A percentile compares a stretch with the other conserved stretches of the same genome.
These are phyloP conservation scores for Pangasius mekongensis DNA, from an alignment of 2,797 vertebrate genomes.

Conservation along the genomic window DNA sequence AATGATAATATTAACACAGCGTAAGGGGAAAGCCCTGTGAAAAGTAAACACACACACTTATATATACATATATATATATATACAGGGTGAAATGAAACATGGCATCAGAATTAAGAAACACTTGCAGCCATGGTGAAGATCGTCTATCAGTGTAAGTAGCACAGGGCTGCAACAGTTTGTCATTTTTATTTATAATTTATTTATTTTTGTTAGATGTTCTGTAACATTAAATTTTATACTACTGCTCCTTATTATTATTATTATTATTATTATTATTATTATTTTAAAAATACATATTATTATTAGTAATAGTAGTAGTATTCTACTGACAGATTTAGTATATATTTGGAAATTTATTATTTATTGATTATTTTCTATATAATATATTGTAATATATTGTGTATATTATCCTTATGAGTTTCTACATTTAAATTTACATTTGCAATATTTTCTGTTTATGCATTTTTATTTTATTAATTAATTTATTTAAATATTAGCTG, in stretches of 20 bases:
- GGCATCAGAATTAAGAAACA: conserved; percentile 10
- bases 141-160: conserved; percentile 70
- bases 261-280: not conserved
- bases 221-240: not conserved
- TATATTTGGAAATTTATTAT: not conserved
- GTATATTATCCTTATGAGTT: not conserved
- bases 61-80: not conserved
- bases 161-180: not conserved
- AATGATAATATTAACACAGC: conserved; percentile 3
- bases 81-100: not conserved
- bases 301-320: not conserved
- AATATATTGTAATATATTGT: not conserved
- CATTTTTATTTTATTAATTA: not conserved
- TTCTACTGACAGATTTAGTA: not conserved
- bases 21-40: conserved; percentile 57
- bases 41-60: not conserved
- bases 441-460: not conserved
- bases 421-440: not conserved
- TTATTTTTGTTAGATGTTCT: not conserved
- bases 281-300: not conserved
- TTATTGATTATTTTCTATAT: not conserved
- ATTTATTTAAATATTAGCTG: not conserved
- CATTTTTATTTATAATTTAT: not conserved
- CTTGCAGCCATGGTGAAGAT: conserved; percentile 58
- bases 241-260: too few species aligned